A percentile compares a stretch with the other conserved stretches of the same genome.
phyloP scores from a whole-genome alignment of 1,140 invertebrate genomes.

The Sminthurides bifidus region DNA sequence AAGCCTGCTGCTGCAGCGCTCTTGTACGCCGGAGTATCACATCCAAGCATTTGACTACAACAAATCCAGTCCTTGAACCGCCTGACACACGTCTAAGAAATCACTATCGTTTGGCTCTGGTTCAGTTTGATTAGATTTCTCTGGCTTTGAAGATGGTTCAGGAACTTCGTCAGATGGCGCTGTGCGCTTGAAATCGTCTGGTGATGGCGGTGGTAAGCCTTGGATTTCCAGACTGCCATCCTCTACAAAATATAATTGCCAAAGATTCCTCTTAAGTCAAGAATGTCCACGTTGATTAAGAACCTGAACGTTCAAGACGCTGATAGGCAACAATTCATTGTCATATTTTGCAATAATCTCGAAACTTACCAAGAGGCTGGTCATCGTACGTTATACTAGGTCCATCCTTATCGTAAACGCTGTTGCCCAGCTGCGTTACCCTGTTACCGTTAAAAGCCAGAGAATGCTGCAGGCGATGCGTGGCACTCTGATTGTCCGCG shows the following conservation, averaged over 20 bases:
- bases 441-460: constrained; percentile 13
- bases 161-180: too few species aligned
- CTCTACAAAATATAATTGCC: background rate
- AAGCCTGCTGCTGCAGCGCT: background rate
- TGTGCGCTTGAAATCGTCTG: too few species aligned
- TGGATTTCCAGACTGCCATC: background rate
- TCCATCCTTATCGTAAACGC: constrained; percentile 26
- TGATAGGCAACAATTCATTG: constrained; percentile 2
- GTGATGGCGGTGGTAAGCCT: background rate
- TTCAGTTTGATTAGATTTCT: too few species aligned
- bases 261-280: background rate
- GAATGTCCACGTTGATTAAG: too few species aligned
- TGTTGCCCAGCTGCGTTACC: constrained; percentile 15
- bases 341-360: too few species aligned
- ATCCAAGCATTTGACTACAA: constrained; percentile 24
- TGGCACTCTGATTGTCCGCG: background rate
- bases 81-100: constrained; percentile 8
- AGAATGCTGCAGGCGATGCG: background rate
- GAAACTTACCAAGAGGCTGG: background rate
- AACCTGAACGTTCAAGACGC: background rate
- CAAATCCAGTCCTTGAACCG: constrained; percentile 26
- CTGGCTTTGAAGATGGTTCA: too few species aligned
- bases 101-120: background rate
- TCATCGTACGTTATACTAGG: constrained; percentile 1
- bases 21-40: constrained; percentile 3